Percentiles rank a stretch among this genome's conserved stretches.
phyloP scores from a whole-genome alignment of 2,888 invertebrate genomes.

The Syrista parreyssii region DNA sequence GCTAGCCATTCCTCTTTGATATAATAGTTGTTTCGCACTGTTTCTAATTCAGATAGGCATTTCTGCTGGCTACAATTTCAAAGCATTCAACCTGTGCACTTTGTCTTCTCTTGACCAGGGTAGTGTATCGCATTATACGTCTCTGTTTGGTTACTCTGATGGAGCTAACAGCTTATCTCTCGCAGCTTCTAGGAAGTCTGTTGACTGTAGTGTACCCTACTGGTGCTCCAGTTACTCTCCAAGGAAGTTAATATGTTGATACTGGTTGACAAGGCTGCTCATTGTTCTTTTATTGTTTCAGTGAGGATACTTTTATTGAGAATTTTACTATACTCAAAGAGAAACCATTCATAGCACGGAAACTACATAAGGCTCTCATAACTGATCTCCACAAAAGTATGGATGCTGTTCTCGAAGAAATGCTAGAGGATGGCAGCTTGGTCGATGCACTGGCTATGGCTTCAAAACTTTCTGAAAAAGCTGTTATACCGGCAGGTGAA shows the following conservation, averaged over 20 bases:
- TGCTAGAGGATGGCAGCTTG: slow-evolving; percentile 45
- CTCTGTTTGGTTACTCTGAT: too few species aligned
- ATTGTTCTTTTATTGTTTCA: slow-evolving; percentile 33
- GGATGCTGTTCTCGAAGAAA: slow-evolving; percentile 39
- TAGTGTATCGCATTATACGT: too few species aligned
- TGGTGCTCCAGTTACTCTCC: too few species aligned
- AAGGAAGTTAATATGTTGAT: too few species aligned
- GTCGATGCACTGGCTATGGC: slow-evolving; percentile 39
- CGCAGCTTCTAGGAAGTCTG: too few species aligned
- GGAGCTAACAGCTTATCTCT: too few species aligned
- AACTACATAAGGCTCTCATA: slow-evolving; percentile 43
- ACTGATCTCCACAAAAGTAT: slow-evolving; percentile 42
- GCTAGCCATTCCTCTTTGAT: not conserved
- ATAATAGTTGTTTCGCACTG: slow-evolving; percentile 11
- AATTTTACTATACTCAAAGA: slow-evolving; percentile 42
- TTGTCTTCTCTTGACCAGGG: not conserved
- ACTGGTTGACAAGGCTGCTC: not conserved
- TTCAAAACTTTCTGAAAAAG: slow-evolving; percentile 36
- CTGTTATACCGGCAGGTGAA: slow-evolving; percentile 25
- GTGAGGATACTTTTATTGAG: slow-evolving; percentile 46
- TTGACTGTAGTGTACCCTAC: too few species aligned
- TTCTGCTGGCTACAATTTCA: slow-evolving; percentile 15
- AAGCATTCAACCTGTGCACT: slow-evolving; percentile 21
- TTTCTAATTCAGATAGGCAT: slow-evolving; percentile 14
- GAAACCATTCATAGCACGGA: slow-evolving; percentile 31